Evolutionary conservation across 1,140 invertebrate species (phyloP).

Genomic region (Megathymus violae): DNA sequence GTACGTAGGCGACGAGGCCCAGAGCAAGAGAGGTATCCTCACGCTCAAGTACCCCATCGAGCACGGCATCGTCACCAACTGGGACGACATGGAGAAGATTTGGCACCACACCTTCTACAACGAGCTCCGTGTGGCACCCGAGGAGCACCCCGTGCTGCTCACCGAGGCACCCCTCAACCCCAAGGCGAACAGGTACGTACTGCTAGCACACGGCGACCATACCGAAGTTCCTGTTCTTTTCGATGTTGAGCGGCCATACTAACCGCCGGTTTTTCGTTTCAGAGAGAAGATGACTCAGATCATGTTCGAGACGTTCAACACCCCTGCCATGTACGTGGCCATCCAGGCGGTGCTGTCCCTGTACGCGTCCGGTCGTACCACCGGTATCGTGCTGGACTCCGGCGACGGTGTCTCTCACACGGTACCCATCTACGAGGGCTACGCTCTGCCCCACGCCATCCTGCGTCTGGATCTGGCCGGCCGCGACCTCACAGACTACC

Average conservation of each 20-base stretch:
- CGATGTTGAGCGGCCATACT: too few species aligned
- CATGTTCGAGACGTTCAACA: too few species aligned
- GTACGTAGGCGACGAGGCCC: slow-evolving; percentile 98
- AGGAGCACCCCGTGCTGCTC: slow-evolving; percentile 95
- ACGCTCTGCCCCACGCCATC: too few species aligned
- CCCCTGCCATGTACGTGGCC: too few species aligned
- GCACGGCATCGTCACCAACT: too few species aligned
- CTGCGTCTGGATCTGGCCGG: slow-evolving; percentile 94
- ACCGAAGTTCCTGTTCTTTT: too few species aligned
- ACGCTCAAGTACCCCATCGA: too few species aligned
- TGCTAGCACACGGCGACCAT: too few species aligned
- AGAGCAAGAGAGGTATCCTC: slow-evolving; percentile 95
- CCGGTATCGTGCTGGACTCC: slow-evolving; percentile 95
- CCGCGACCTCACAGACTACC: slow-evolving; percentile 94
- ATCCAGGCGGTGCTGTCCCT: slow-evolving; percentile 91
- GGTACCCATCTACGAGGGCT: slow-evolving; percentile 95
- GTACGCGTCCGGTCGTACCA: slow-evolving; percentile 96
- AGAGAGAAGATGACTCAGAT: too few species aligned
- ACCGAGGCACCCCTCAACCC: slow-evolving; percentile 97
- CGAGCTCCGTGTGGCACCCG: slow-evolving; percentile 95
- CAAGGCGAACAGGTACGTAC: too few species aligned
- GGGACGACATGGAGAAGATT: too few species aligned
- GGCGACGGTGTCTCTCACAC: slow-evolving; percentile 95
- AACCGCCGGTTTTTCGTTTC: too few species aligned
- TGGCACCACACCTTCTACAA: slow-evolving; percentile 94